Base-by-base conservation (phyloP, 2,797 vertebrate species). In the Molothrus ater region DNA sequence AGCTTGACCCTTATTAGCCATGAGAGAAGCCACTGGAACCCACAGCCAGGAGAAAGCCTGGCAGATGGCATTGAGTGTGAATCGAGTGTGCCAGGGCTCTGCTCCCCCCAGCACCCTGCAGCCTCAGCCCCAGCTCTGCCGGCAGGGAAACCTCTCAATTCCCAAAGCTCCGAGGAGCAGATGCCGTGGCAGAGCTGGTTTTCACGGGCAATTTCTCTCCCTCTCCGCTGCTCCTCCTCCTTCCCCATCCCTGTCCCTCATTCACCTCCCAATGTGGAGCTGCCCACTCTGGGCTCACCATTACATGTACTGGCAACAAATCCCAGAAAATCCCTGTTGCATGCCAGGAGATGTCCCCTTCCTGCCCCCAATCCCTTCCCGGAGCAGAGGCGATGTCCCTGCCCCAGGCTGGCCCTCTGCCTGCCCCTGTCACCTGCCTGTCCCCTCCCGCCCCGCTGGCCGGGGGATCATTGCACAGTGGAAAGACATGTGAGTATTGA, bases 401-500 rank as follows among this genome's bases (percentile, higher is more conserved):
- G 85, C 22, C 74, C 83, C 18, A 40, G 22, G 53, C 75, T 81
- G 75, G 79, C 85, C 81, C 42, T 86, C 43, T 65, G 81, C 80
- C 80, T 21, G 53, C 66, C 54, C 86, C 75, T 68, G 80, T 86
- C 92, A 63, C 90, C 87, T 76, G 25, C 59, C 28, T 51, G 78
- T 74, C 36, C 56, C 66, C 51, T 80, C 68, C 56, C 8, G 2
- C 74, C 79, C 48, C 0, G n/a, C 74, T 68, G 85, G 11, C 84
- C 5, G n/a, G 57, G 47, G 73, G 93, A 91, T 86, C 72, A 61
- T 76, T 90, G 94, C 80, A 82, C 91, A 32, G 84, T 92, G 96
- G 88, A 94, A 96, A 93, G 93, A 87, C 59, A 21, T 18, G 28
- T 0, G 40, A 57, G 91, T 97, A 96, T 96, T 95, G 95, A 92